Evolutionary conservation across 2,113 vertebrate genomes (phyloP), one percentile per base, ranked within the genome.

Genomic region (Oncorhynchus gorbuscha): DNA sequence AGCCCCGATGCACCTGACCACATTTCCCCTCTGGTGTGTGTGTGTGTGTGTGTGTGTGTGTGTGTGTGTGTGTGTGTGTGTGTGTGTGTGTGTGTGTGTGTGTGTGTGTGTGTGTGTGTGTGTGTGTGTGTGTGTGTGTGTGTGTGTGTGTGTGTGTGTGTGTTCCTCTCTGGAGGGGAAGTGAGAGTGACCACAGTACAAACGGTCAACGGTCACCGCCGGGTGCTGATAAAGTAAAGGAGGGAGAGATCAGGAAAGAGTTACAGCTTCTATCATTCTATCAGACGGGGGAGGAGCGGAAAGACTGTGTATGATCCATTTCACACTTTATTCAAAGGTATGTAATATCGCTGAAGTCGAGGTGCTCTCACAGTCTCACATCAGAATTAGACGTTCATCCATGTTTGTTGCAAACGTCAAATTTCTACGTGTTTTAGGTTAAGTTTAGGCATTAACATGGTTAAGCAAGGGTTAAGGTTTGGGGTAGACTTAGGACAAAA

Each of bases 101-200:
- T 45, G n/a, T n/a, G n/a, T n/a, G n/a, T 55, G 49, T 55, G 49
- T 55, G 49, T 5, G 49, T 3, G 13, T 3, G 49, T 16, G 49
- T 51, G 11, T 5, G 73, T 49, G 12, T 49, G 48, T 13, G 39
- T 11, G 39, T 45, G 2, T 11, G 39, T 11, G 9, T 45, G 39
- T 11, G 39, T 45, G 9, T 45, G 39, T 45, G 39, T 45, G 39
- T 45, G 39, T 45, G 39, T 45, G 39, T 45, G 39, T 45, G 39
- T 45, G 39, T 79, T 87, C 85, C 83, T 85, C 72, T 80, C 76
- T 77, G 74, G 75, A 80, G 81, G 80, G 83, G 84, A 88, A 82
- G 83, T 83, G 71, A 84, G 72, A 83, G 72, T 83, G 85, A 79
- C 81, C 81, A 77, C 85, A 87, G 76, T 65, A 9, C 73, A 77